Conservation (phyloP, 1,140 invertebrate genomes). For the Zaprionus camerounensis region DNA sequence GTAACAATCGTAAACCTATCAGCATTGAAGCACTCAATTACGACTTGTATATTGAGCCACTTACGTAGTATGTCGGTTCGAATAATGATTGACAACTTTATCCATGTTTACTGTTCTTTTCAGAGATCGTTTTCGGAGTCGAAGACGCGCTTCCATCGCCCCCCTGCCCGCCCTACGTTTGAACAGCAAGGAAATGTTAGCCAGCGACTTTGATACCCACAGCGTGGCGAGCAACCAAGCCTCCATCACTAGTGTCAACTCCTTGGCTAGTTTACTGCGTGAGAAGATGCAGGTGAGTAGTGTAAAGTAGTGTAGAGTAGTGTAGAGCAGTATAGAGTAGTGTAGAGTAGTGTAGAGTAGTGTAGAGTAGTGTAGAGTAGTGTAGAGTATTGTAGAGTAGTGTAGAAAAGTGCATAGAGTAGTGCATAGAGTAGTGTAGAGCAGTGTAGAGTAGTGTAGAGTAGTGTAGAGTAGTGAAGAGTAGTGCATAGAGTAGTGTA, state of each 20-base stretch:
- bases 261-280: slow-evolving; percentile 91
- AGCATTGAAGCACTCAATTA: not conserved
- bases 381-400: too few relatives aligned
- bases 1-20: slow-evolving; percentile 12
- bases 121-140: slow-evolving; percentile 79
- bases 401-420: too few relatives aligned
- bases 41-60: not conserved
- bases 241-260: slow-evolving; percentile 93
- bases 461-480: not conserved
- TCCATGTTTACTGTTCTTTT: slow-evolving; percentile 4
- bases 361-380: too few relatives aligned
- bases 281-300: slow-evolving; percentile 91
- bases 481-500: not conserved
- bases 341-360: too few relatives aligned
- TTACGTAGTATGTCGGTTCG: not conserved
- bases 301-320: not conserved
- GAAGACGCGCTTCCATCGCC: slow-evolving; percentile 78
- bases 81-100: not conserved
- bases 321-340: too few relatives aligned
- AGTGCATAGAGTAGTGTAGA: too few relatives aligned
- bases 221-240: slow-evolving; percentile 82
- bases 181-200: slow-evolving; percentile 83
- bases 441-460: not conserved
- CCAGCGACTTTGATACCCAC: slow-evolving; percentile 81
- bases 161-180: slow-evolving; percentile 77